Percentiles rank a stretch among this genome's conserved stretches.
Evolutionary conservation across 2,888 invertebrate species (phyloP).

Genomic region (Rhogogaster chlorosoma): DNA sequence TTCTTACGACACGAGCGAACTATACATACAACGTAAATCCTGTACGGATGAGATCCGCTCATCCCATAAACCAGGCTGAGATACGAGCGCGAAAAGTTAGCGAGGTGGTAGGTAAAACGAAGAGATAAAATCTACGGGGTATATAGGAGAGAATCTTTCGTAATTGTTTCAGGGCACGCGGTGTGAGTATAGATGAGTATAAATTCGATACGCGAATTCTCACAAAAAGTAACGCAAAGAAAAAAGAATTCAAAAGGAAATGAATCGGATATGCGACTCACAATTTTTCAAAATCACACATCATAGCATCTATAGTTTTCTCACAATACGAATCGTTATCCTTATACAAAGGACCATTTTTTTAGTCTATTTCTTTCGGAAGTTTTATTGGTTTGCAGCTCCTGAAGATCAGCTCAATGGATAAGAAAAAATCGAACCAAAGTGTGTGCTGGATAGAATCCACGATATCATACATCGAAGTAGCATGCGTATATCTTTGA

Average conservation of each 20-base stretch:
- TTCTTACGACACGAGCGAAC: conserved; percentile 9
- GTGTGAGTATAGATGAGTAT: neutral
- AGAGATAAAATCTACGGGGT: neutral
- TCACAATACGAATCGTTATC: neutral
- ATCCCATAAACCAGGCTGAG: conserved; percentile 27
- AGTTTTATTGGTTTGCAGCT: neutral
- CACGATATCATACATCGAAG: neutral
- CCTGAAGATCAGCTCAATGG: no score
- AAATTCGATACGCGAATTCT: neutral
- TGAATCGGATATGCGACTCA: no score
- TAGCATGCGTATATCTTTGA: neutral
- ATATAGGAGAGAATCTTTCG: neutral
- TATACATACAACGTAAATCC: neutral
- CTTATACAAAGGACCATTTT: neutral
- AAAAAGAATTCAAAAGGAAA: neutral
- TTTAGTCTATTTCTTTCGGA: neutral
- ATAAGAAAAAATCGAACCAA: no score
- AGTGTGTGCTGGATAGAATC: neutral
- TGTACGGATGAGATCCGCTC: conserved; percentile 7
- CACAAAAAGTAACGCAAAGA: neutral
- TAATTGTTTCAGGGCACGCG: conserved; percentile 39
- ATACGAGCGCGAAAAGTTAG: neutral
- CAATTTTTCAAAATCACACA: neutral
- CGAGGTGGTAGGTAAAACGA: no score
- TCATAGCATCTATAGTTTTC: neutral